phyloP scores from a whole-genome alignment of 2,797 vertebrate species.

The Peromyscus attwateri region DNA sequence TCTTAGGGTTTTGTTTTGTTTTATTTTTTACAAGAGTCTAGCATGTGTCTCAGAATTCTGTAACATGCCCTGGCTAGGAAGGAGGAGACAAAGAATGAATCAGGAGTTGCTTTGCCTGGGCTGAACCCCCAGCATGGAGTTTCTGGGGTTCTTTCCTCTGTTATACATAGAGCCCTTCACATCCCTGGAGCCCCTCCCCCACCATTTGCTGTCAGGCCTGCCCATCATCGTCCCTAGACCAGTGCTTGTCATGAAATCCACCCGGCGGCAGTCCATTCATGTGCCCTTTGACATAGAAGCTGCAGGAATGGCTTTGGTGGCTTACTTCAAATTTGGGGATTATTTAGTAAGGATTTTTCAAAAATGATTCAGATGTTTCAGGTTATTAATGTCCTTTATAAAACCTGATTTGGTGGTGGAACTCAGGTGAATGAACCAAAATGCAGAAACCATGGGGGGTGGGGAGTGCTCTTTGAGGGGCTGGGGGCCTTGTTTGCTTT shows the following conservation, averaged over 20 bases:
- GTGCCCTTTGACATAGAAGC: neutral
- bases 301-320: neutral
- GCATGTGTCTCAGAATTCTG: neutral
- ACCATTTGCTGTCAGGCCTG: neutral
- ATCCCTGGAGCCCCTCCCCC: neutral
- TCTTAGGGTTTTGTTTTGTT: neutral
- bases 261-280: neutral
- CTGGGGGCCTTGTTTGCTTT: neutral
- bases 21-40: neutral
- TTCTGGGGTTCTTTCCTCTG: neutral
- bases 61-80: neutral
- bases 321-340: neutral
- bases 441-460: conserved; percentile 69
- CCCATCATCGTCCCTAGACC: neutral
- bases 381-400: neutral
- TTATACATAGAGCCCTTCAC: no score
- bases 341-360: neutral
- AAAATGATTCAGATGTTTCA: conserved; percentile 1
- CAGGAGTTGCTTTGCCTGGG: neutral
- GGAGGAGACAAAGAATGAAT: neutral
- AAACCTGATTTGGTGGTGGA: neutral
- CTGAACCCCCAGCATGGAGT: no score
- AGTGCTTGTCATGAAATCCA: neutral
- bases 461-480: neutral
- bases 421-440: conserved; percentile 41